Conservation (phyloP, 2,113 vertebrate species). For the Seriola dumerili region DNA sequence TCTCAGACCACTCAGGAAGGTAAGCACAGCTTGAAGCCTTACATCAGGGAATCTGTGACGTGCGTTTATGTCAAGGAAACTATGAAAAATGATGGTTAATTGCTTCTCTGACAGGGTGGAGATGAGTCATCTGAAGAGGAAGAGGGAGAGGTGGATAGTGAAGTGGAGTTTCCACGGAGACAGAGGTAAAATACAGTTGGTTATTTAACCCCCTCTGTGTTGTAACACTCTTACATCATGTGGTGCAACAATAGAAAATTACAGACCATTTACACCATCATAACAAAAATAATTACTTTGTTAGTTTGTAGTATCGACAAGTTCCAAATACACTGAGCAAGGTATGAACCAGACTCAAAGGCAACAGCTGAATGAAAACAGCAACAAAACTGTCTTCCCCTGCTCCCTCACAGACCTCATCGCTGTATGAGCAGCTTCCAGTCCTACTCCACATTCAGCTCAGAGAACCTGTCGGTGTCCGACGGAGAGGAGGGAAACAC, state of each 20-base stretch:
- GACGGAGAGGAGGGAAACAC: constrained; percentile 99
- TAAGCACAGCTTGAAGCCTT: constrained; percentile 65
- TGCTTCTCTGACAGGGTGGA: constrained; percentile 85
- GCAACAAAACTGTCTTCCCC: not conserved
- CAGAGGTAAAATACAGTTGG: constrained; percentile 90
- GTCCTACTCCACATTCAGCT: constrained; percentile 99
- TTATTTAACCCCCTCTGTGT: constrained; percentile 18
- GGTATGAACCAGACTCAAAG: not conserved
- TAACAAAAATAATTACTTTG: not conserved
- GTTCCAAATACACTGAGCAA: not conserved
- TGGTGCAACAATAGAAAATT: constrained; percentile 4
- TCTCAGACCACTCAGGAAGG: constrained; percentile 91
- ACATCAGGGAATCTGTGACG: not conserved
- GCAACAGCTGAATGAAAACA: not conserved
- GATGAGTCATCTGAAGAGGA: constrained; percentile 99
- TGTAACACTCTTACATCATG: not conserved
- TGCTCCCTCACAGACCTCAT: constrained; percentile 86
- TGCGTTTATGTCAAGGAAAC: constrained; percentile 4
- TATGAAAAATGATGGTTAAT: constrained; percentile 18
- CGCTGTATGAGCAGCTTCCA: constrained; percentile 97
- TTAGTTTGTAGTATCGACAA: not conserved
- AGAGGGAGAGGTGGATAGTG: constrained; percentile 98
- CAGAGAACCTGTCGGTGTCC: constrained; percentile 96
- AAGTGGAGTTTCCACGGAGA: constrained; percentile 98
- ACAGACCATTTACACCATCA: not conserved